A percentile compares a stretch with the other conserved stretches of the same genome.
Evolutionary conservation across 2,797 vertebrate species (phyloP).

Genomic region (Sciurus vulgaris): DNA sequence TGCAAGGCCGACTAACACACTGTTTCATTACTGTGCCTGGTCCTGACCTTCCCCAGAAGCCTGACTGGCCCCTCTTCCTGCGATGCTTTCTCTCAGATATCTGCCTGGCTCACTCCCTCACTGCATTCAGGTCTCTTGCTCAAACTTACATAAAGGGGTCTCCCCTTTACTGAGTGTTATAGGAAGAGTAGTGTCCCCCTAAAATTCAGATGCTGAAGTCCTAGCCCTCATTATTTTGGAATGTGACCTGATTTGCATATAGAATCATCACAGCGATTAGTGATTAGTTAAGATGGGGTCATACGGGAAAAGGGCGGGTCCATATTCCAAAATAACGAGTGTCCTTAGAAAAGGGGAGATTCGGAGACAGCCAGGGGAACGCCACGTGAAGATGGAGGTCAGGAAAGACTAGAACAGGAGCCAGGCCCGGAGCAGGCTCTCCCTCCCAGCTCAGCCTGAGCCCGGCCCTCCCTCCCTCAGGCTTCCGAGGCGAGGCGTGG

Average conservation of each 20-base stretch:
- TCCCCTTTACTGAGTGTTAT: neutral
- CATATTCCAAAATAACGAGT: neutral
- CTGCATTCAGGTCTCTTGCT: neutral
- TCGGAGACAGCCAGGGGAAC: neutral
- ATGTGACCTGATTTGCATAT: neutral
- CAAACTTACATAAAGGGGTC: neutral
- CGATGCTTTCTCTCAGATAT: neutral
- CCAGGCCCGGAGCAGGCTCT: neutral
- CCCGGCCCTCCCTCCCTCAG: neutral
- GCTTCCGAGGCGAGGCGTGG: neutral
- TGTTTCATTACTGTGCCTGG: too few species aligned
- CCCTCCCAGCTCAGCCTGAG: neutral
- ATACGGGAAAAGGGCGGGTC: neutral
- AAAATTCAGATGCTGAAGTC: neutral
- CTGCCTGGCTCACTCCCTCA: neutral
- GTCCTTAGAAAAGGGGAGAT: neutral
- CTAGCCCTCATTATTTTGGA: neutral
- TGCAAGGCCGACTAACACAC: neutral
- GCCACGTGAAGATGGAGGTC: accelerated
- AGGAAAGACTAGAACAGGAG: too few species aligned
- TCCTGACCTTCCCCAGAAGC: neutral
- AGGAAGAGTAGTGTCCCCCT: neutral
- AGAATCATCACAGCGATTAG: neutral
- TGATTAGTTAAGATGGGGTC: neutral
- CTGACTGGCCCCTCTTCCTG: neutral